Conservation (phyloP, 1,140 invertebrate genomes). For the Metaphire vulgaris region DNA sequence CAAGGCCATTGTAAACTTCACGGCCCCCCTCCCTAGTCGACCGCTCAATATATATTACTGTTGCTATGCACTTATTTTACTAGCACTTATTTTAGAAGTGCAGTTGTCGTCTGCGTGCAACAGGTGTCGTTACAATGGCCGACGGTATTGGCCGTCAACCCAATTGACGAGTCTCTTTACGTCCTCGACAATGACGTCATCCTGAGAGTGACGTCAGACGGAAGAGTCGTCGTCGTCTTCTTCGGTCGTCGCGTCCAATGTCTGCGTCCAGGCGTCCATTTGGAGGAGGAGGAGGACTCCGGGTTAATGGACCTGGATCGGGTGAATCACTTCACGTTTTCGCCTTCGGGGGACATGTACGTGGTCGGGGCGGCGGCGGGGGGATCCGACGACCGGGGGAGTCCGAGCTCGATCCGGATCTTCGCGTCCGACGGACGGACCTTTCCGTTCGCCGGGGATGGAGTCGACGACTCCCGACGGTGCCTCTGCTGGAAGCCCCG, state of each 20-base stretch:
- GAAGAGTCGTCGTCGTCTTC: conserved; percentile 75
- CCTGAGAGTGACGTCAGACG: conserved; percentile 77
- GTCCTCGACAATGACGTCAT: conserved; percentile 96
- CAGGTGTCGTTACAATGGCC: conserved; percentile 86
- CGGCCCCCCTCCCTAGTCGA: too few species aligned
- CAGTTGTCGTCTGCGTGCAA: conserved; percentile 28
- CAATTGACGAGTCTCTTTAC: conserved; percentile 84
- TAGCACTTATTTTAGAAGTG: too few species aligned
- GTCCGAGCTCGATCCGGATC: conserved; percentile 78
- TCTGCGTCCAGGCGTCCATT: too few species aligned
- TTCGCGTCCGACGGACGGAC: conserved; percentile 89
- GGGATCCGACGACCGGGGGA: conserved; percentile 80
- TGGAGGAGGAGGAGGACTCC: too few species aligned
- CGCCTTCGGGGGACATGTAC: conserved; percentile 85
- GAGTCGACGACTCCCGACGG: conserved; percentile 87
- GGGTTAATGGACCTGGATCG: too few species aligned
- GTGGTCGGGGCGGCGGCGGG: too few species aligned
- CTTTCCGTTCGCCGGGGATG: conserved; percentile 77
- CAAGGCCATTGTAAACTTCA: too few species aligned
- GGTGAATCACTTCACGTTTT: too few species aligned
- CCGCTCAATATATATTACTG: too few species aligned
- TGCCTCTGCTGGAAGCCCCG: conserved; percentile 81
- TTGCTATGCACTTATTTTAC: too few species aligned
- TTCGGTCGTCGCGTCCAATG: conserved; percentile 62
- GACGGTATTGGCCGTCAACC: conserved; percentile 85